Base-by-base conservation (phyloP, 2,113 vertebrate species). In the Anolis carolinensis region DNA sequence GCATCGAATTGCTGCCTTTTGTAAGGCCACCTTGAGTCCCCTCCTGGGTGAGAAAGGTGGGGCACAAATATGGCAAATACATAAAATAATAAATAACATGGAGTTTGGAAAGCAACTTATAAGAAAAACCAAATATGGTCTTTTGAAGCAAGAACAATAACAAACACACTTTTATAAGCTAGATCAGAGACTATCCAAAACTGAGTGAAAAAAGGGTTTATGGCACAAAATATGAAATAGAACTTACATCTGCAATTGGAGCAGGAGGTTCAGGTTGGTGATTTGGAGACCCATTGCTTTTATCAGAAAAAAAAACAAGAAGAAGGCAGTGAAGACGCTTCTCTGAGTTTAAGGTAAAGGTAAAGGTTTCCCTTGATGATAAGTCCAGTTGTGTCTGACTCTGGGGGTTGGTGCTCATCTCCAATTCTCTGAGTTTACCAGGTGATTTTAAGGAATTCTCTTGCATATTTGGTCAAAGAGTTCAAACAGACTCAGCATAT, bases 241-340 rank as follows among this genome's bases (percentile, higher is more conserved):
- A 81, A 96, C 96, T 96, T 96, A 97, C 96, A 88, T 97, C 96
- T 85, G 95, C 89, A 82, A 95, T 93, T 72, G 96, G 95, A 76
- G 96, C 91, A 34, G 96, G 95, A 0, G 96, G 96, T 75, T 97
- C 96, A 79, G 96, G 96, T 86, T 97, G 96, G 65, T 97, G 96
- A 91, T 92, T 98, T 59, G 98, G 98, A n/a, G 98, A 99, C 75
- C 98, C 98, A 72, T 99, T 99, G 90, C 98, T 99, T 86, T 81
- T 83, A 0, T 2, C 23, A 70, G 23, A 81, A 68, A 91, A 87
- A 95, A 73, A 93, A 44, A 34, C 72, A n/a, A 30, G 82, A 0
- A 89, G 32, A 71, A 76, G 0, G 0, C 13, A 5, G 34, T 85
- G 4, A 86, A 82, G 0, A n/a, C 0, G 7, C 79, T 79, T 34